These are phyloP conservation scores for Pyrgilauda ruficollis DNA, from an alignment of 2,113 vertebrate species.

Conservation along the genomic window DNA sequence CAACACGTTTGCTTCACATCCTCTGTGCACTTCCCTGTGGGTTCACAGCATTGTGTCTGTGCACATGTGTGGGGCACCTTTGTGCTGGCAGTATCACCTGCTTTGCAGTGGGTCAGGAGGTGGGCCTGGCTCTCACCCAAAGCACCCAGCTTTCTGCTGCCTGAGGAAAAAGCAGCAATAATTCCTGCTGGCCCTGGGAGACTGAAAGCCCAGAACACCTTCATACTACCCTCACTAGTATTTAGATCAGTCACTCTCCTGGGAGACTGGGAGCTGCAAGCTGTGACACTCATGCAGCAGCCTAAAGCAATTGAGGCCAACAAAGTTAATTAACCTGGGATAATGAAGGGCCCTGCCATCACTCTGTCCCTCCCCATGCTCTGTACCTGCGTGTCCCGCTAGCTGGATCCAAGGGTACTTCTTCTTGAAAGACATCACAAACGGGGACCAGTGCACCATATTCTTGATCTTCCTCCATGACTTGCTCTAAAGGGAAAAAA, in stretches of 20 bases:
- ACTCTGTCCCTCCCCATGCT: not conserved
- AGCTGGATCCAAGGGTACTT: conserved; percentile 99
- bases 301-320: not conserved
- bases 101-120: not conserved
- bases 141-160: not conserved
- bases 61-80: not conserved
- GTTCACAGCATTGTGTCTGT: not conserved
- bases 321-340: not conserved
- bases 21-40: not conserved
- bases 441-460: conserved; percentile 98
- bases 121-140: not conserved
- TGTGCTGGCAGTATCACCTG: not conserved
- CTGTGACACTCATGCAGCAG: not conserved
- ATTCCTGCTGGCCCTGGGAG: not conserved
- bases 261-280: not conserved
- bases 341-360: not conserved
- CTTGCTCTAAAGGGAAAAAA: conserved; percentile 82
- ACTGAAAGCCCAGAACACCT: not conserved
- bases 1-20: not conserved
- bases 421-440: conserved; percentile 99
- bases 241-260: not conserved
- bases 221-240: not conserved
- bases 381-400: conserved; percentile 91
- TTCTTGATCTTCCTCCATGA: conserved; percentile 99
- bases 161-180: not conserved